Evolutionary conservation across 2,888 invertebrate genomes (phyloP), one percentile per base, ranked within the genome.

Genomic region (Drosophila robusta): DNA sequence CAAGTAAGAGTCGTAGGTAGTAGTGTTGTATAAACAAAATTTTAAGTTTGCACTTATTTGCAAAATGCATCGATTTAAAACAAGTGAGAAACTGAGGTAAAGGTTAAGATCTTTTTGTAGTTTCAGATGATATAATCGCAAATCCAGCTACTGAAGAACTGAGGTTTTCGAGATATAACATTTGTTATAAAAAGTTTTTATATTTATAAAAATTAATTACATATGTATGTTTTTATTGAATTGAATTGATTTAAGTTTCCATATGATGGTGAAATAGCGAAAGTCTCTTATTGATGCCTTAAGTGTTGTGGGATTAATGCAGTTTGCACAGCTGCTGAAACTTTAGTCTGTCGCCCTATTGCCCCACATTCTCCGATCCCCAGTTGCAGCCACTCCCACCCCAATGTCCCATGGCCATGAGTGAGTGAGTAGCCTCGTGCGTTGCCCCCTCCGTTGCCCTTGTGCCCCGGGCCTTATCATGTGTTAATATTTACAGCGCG

Each of bases 401-500:
- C 49, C 57, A 50, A n/a, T 54, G 18, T 52, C 50, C 58, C 45
- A 44, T 52, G 29, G 11, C 46, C 52, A 24, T 54, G 56, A 9
- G 51, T 54, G 39, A 47, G 6, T 52, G 38, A 49, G 16, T 39
- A 71, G 52, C 54, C 47, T 62, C 46, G 42, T 44, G n/a, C 9
- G 11, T 34, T 11, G 9, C 41, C 22, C 36, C 22, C n/a, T 14
- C 11, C 29, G 42, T 8, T 9, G 36, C 26, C 42, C 8, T 51
- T 16, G 9, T 9, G 45, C 22, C 60, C 18, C 6, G 29, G 26
- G 22, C 11, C 66, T 69, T 76, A 76, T 76, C 76, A 61, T 60
- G 34, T 67, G 71, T 63, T 68, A 42, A 73, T 76, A 73, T 76
- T 76, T 70, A 62, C 73, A 76, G 68, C 60, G 56, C 42, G 39